phyloP scores from a whole-genome alignment of 2,888 invertebrate species.

The Nemapogon koenigi region DNA sequence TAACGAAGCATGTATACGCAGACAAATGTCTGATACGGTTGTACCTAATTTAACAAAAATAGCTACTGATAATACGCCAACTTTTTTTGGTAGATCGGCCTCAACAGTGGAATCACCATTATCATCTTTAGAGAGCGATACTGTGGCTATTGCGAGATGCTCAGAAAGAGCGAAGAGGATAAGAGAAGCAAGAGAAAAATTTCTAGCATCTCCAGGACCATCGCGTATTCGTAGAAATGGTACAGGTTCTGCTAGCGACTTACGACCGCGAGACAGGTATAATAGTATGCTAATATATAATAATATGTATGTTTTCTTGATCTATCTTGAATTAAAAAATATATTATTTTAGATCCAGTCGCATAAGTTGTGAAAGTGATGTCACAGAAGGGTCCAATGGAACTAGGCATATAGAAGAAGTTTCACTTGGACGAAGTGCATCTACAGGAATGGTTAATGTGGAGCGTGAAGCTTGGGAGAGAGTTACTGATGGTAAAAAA shows the following conservation, averaged over 20 bases:
- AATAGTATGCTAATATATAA: background rate
- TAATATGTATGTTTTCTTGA: background rate
- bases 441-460: conserved; percentile 82
- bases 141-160: conserved; percentile 34
- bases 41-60: conserved; percentile 37
- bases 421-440: conserved; percentile 70
- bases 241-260: conserved; percentile 48
- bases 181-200: conserved; percentile 75
- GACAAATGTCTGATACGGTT: conserved; percentile 38
- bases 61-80: conserved; percentile 29
- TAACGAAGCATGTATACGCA: conserved; percentile 23
- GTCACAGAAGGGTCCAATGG: conserved; percentile 39
- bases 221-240: conserved; percentile 41
- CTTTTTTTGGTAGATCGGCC: conserved; percentile 35
- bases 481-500: conserved; percentile 51
- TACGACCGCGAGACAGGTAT: conserved; percentile 49
- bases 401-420: conserved; percentile 29
- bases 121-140: conserved; percentile 23
- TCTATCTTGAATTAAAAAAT: background rate
- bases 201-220: conserved; percentile 60
- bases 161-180: conserved; percentile 65
- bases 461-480: conserved; percentile 66
- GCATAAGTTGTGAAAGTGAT: conserved; percentile 70
- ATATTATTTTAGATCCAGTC: conserved; percentile 46
- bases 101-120: conserved; percentile 31